Evolutionary conservation across 2,797 vertebrate genomes (phyloP), one percentile per base, ranked within the genome.

Genomic region (Glyptemys insculpta): DNA sequence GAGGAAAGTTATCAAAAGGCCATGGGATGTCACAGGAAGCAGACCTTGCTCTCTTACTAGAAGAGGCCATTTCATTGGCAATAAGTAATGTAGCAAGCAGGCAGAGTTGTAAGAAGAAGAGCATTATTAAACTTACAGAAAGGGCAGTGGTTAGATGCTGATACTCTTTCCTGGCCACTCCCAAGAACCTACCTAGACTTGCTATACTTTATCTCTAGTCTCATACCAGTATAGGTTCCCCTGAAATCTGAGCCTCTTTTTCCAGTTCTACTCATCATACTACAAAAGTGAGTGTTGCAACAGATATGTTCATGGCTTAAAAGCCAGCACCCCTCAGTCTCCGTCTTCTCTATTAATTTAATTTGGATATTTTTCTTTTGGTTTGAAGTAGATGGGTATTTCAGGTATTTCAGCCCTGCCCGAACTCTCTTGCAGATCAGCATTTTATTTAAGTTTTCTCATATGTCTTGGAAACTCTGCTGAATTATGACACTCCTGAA

Each of bases 401-500:
- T 56, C 49, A 56, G 29, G 52, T 59, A 52, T 82, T 59, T 86
- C 47, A 79, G 10, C 29, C 53, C 53, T 93, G 57, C 37, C 82
- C 83, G 15, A 83, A 56, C 25, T 31, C 65, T 76, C 31, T 18
- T 79, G 79, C 54, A 76, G n/a, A 80, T 27, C 31, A 79, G 89
- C 62, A 82, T 74, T 93, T 94, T 83, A 88, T 80, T 25, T 41
- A 53, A 85, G 54, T n/a, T 88, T 83, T 88, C 68, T 87, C 15
- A 83, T 89, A n/a, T 81, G 81, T 91, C 83, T 68, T 87, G 47
- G 68, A 94, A 95, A 89, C 44, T 74, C 85, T 54, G 31, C 50
- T 91, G 82, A 89, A 94, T 90, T 53, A 76, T 74, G 79, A 54
- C 68, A 85, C 29, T 68, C 81, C 18, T 87, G 53, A 90, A 88